Conservation (phyloP, 1,140 invertebrate species). For the Pseudomyrmex flavicornis region DNA sequence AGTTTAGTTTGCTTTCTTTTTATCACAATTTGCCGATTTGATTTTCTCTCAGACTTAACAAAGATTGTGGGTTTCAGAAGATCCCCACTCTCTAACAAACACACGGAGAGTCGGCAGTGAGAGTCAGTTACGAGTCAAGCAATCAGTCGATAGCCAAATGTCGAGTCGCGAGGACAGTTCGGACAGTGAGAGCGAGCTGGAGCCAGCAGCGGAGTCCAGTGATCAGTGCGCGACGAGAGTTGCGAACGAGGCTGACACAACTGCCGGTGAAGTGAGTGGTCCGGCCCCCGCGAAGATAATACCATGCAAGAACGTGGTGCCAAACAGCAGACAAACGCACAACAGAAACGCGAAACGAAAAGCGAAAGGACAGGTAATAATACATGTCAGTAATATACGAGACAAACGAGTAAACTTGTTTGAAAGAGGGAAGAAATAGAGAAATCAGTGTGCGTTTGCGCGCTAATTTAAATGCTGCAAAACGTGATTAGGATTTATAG, state of each 20-base stretch:
- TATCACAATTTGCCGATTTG: slow-evolving; percentile 4
- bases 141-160: slow-evolving; percentile 80
- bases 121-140: slow-evolving; percentile 65
- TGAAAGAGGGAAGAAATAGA: too few relatives aligned
- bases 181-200: slow-evolving; percentile 66
- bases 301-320: background rate
- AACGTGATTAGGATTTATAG: too few relatives aligned
- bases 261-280: slow-evolving; percentile 1
- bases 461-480: too few relatives aligned
- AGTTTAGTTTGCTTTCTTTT: background rate
- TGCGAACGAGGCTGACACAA: slow-evolving; percentile 14
- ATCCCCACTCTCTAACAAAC: slow-evolving; percentile 60
- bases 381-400: too few relatives aligned
- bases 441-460: too few relatives aligned
- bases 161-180: slow-evolving; percentile 81
- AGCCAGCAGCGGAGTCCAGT: slow-evolving; percentile 7
- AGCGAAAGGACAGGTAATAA: slow-evolving; percentile 56
- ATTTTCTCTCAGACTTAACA: slow-evolving; percentile 59
- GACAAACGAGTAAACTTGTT: too few relatives aligned
- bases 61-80: slow-evolving; percentile 66
- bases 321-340: background rate
- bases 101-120: slow-evolving; percentile 46
- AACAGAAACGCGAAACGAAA: background rate
- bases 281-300: background rate
- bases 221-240: background rate